Percentiles rank a stretch among this genome's conserved stretches.
phyloP scores from a whole-genome alignment of 2,113 vertebrate genomes.

The Rhea americana region DNA sequence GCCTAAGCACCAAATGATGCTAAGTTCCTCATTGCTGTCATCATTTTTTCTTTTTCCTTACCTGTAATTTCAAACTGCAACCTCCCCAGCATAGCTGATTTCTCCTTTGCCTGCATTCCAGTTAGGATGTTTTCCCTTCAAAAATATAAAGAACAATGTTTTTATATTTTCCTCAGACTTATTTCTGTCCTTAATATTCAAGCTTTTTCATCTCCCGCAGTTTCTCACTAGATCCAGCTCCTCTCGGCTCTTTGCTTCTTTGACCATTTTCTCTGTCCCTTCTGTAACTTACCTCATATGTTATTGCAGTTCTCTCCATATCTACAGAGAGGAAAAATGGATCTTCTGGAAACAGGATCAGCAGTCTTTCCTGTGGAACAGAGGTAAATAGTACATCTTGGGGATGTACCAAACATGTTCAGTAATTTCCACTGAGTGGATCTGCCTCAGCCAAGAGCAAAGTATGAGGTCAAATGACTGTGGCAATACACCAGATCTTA shows the following conservation, averaged over 20 bases:
- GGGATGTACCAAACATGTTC: neutral
- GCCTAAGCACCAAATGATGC: neutral
- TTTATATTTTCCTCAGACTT: neutral
- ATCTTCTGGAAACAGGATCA: slow-evolving; percentile 82
- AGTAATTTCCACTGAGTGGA: neutral
- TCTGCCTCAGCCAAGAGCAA: neutral
- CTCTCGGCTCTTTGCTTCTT: neutral
- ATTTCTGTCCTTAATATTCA: neutral
- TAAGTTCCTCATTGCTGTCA: neutral
- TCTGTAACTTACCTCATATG: slow-evolving; percentile 76
- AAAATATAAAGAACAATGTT: neutral
- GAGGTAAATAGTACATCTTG: neutral
- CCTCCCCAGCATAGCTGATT: slow-evolving; percentile 65
- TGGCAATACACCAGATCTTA: too few relatives aligned
- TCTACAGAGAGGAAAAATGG: slow-evolving; percentile 83
- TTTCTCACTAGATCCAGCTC: neutral
- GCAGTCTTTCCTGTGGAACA: slow-evolving; percentile 71
- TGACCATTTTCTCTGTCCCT: neutral
- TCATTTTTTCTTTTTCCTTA: neutral
- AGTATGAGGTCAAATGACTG: neutral
- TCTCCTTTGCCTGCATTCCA: slow-evolving; percentile 78
- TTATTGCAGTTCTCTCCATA: slow-evolving; percentile 66
- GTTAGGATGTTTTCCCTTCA: slow-evolving; percentile 80
- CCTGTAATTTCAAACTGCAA: slow-evolving; percentile 83
- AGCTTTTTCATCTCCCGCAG: neutral